phyloP scores from a whole-genome alignment of 1,140 invertebrate species.

The Drosophila bocki region DNA sequence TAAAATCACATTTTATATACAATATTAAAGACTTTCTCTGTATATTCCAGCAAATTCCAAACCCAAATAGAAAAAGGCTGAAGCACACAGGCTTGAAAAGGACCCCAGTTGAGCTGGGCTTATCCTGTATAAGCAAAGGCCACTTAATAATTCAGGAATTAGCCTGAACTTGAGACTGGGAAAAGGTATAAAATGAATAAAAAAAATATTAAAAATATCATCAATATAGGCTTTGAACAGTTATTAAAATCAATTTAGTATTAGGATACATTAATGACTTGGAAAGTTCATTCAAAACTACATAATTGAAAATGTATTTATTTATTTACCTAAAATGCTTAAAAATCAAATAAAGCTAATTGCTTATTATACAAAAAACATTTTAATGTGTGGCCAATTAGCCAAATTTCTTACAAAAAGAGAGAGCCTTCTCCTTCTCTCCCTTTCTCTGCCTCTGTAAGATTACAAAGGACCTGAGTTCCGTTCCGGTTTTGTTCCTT shows the following conservation, averaged over 20 bases:
- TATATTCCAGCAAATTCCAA: not conserved
- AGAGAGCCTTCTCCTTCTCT: not conserved
- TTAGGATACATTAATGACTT: not conserved
- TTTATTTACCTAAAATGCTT: not conserved
- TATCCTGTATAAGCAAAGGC: slow-evolving; percentile 14
- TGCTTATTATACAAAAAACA: not conserved
- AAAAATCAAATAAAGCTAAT: not conserved
- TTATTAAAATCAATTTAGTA: too few relatives aligned
- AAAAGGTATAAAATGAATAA: not conserved
- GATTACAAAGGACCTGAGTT: slow-evolving; percentile 1
- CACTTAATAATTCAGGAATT: slow-evolving; percentile 14
- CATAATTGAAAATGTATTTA: not conserved
- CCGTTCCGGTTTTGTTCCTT: slow-evolving; percentile 1
- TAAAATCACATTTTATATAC: not conserved
- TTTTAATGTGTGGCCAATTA: slow-evolving; percentile 1
- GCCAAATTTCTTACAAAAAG: not conserved
- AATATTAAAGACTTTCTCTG: not conserved
- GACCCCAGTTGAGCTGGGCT: not conserved
- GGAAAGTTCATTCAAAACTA: not conserved
- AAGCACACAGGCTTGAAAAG: not conserved
- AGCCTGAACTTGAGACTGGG: too few relatives aligned
- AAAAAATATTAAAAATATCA: not conserved
- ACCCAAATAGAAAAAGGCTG: slow-evolving; percentile 2
- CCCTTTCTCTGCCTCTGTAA: too few relatives aligned
- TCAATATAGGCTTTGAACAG: not conserved